Evolutionary conservation across 2,113 vertebrate genomes (phyloP), one percentile per base, ranked within the genome.

Genomic region (Urocynchramus pylzowi): DNA sequence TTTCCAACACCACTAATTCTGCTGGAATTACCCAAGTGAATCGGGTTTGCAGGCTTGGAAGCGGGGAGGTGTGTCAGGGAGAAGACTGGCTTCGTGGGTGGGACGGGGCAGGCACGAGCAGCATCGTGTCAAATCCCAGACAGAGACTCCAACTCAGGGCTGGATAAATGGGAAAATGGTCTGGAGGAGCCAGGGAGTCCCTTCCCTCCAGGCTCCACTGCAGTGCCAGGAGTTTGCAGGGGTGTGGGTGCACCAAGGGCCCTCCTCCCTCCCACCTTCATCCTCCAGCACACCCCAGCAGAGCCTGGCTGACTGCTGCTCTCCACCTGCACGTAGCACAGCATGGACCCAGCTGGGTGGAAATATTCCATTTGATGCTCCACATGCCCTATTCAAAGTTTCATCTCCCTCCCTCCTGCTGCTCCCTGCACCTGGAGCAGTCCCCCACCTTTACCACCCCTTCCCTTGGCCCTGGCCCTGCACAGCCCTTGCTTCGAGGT

Each of bases 81-180:
- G 11, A 16, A 39, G 21, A 10, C 0, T 0, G 1, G 28, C 52
- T 56, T 24, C 1, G 2, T 3, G 63, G 35, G 17, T 27, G 81
- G 39, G 42, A 35, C 0, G 1, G 77, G 42, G 31, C 12, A 26
- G 35, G 37, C 22, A 37, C 0, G 1, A 60, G 59, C 1, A 0
- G 44, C 73, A 22, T 6, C 0, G 0, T 4, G 24, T 56, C 9
- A 12, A 33, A 27, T 7, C 74, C 14, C 45, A 59, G 31, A 44
- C 1, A 5, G 21, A 53, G 10, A 17, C 7, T 41, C 9, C 13
- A 9, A 0, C 9, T 41, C 41, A 27, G 44, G 63, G 79, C 30
- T 37, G 84, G 52, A 10, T 28, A 20, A 41, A 37, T 13, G 45
- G 69, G 44, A 33, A 7, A 2, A 49, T 21, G 26, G 6, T 15